Evolutionary conservation across 2,113 vertebrate species (phyloP).

Genomic region (Physeter macrocephalus): DNA sequence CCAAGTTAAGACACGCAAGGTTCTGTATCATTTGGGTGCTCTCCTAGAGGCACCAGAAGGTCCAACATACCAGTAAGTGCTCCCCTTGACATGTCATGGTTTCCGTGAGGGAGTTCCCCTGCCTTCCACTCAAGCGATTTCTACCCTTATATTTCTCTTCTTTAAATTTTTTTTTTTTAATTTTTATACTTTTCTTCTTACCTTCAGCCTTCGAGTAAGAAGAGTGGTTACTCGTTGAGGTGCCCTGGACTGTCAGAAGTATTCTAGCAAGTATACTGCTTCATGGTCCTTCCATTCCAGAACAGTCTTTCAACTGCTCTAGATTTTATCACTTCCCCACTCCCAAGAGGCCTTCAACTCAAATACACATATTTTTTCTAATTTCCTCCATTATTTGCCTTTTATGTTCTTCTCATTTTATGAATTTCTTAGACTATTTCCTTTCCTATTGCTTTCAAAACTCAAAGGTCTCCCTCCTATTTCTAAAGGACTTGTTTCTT

Average conservation of each 20-base stretch:
- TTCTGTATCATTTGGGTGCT: not conserved
- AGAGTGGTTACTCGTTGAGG: not conserved
- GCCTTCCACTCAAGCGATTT: not conserved
- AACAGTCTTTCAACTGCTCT: not conserved
- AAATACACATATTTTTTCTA: not conserved
- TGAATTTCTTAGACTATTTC: not conserved
- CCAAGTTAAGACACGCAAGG: not conserved
- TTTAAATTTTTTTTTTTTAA: not conserved
- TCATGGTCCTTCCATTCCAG: not conserved
- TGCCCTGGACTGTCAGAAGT: not conserved
- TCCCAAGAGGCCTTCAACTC: not conserved
- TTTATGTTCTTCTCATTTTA: not conserved
- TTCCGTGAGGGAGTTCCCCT: not conserved
- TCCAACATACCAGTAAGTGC: not conserved
- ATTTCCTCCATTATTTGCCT: not conserved
- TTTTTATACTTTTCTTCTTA: conserved; percentile 14
- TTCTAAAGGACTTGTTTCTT: not conserved
- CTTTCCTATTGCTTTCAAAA: conserved; percentile 8
- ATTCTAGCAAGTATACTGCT: not conserved
- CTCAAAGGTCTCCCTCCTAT: not conserved
- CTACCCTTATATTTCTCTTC: not conserved
- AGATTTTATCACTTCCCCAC: not conserved
- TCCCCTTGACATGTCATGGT: not conserved
- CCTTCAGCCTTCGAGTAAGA: not conserved
- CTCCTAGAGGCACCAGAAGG: not conserved